Percentiles rank a stretch among this genome's conserved stretches.
Evolutionary conservation across 2,888 invertebrate species (phyloP).

Genomic region (Eubasilissa splendida): DNA sequence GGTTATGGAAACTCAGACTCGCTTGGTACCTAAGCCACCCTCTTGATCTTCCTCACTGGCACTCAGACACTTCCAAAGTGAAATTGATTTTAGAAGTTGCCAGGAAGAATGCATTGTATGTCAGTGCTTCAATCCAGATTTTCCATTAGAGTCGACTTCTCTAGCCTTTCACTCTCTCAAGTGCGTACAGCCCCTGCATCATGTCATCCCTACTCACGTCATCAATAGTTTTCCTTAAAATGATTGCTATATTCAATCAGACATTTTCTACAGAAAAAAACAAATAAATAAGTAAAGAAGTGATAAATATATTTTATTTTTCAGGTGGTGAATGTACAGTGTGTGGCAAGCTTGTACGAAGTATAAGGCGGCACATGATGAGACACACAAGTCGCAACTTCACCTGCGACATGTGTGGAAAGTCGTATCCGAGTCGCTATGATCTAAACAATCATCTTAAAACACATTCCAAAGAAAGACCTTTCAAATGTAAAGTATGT

Average conservation of each 20-base stretch:
- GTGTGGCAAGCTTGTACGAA: constrained; percentile 37
- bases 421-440: constrained; percentile 42
- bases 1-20: background rate
- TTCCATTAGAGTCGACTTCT: background rate
- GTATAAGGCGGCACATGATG: constrained; percentile 43
- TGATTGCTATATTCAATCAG: background rate
- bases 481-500: constrained; percentile 45
- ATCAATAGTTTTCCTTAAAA: background rate
- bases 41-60: background rate
- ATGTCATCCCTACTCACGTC: background rate
- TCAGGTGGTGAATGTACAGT: constrained; percentile 36
- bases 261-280: background rate
- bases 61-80: background rate
- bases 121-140: background rate
- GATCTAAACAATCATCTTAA: constrained; percentile 43
- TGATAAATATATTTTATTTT: background rate
- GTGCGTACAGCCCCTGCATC: background rate
- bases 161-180: background rate
- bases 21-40: background rate
- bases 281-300: background rate
- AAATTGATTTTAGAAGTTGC: too few relatives aligned
- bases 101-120: too few relatives aligned
- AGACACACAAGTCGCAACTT: constrained; percentile 31
- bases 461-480: constrained; percentile 40
- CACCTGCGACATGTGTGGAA: constrained; percentile 49